A percentile compares a stretch with the other conserved stretches of the same genome.
Conservation (phyloP, 2,113 vertebrate species). For the Leucosticte australis region DNA sequence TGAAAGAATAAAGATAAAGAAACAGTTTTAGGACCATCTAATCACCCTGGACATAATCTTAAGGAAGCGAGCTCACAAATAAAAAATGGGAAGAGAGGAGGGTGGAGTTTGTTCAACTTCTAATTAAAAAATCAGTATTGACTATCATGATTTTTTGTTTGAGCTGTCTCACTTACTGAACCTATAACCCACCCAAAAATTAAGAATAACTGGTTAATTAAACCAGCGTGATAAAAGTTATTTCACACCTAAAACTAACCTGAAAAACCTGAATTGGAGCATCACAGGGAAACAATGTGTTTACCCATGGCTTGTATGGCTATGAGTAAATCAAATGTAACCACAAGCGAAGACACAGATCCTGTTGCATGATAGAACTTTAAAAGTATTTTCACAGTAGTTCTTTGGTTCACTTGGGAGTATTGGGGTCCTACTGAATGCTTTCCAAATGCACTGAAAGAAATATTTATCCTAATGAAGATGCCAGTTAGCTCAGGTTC, state of each 20-base stretch:
- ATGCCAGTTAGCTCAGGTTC: background rate
- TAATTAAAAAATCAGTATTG: background rate
- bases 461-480: background rate
- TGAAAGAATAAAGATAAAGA: background rate
- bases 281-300: background rate
- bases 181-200: background rate
- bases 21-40: background rate
- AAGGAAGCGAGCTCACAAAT: background rate
- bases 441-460: background rate
- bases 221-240: background rate
- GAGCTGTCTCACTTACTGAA: background rate
- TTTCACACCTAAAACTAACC: background rate
- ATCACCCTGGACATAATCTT: slow-evolving; percentile 7
- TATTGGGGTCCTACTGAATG: background rate
- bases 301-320: background rate
- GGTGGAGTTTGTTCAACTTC: slow-evolving; percentile 56
- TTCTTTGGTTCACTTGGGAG: background rate
- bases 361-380: background rate
- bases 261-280: background rate
- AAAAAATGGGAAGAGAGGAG: slow-evolving; percentile 35
- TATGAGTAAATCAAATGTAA: background rate
- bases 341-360: background rate
- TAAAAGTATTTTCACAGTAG: background rate
- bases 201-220: slow-evolving; percentile 21
- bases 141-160: background rate